Evolutionary conservation across 2,113 vertebrate species (phyloP).

Genomic region (Acrocephalus kingi): DNA sequence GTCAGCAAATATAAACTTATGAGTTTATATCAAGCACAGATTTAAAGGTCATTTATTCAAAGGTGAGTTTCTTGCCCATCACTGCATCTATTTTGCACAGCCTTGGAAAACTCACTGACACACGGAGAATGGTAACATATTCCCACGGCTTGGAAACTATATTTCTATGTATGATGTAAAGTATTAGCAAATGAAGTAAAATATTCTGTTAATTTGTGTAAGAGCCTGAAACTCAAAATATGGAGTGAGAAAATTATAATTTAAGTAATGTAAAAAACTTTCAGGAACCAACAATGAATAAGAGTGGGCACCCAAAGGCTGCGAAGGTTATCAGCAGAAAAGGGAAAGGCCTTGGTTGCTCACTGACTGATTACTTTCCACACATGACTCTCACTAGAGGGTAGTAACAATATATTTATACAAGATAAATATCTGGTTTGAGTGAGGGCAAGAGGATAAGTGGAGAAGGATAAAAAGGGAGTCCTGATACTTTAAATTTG

Average conservation of each 20-base stretch:
- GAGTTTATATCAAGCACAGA: not conserved
- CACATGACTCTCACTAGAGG: not conserved
- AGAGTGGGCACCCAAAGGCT: not conserved
- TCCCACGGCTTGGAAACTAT: not conserved
- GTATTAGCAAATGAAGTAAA: not conserved
- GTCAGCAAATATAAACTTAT: not conserved
- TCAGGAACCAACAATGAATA: not conserved
- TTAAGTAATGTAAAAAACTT: not conserved
- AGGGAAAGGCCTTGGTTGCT: not conserved
- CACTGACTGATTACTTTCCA: not conserved
- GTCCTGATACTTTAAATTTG: not conserved
- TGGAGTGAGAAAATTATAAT: not conserved
- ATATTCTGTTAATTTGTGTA: not conserved
- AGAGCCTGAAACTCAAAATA: not conserved
- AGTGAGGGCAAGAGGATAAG: not conserved
- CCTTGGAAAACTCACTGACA: not conserved
- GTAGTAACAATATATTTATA: not conserved
- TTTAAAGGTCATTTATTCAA: not conserved
- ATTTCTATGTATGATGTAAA: not conserved
- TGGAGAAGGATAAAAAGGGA: not conserved
- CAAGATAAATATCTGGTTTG: not conserved
- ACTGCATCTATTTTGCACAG: not conserved
- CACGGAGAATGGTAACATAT: not conserved
- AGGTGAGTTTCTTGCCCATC: not conserved
- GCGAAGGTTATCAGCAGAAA: not conserved